Evolutionary conservation across 1,140 invertebrate species (phyloP), one percentile per base, ranked within the genome.

Genomic region (Drosophila pruinosa): DNA sequence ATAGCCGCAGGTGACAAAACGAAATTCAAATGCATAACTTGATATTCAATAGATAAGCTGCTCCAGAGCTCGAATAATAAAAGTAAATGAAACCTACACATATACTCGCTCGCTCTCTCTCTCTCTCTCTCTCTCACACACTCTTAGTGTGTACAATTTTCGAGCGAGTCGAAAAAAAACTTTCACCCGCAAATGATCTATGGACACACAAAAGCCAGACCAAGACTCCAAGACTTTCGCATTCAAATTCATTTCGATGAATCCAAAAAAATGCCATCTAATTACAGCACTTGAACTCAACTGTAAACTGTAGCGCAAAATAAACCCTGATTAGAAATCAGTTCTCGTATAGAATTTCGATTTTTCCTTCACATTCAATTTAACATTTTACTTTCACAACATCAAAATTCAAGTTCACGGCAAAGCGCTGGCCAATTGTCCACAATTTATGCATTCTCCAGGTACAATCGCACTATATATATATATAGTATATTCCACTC

Each of bases 31-130:
- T 81, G 69, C 80, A 79, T 70, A 77, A 77, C 77, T 86, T 86
- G 82, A 88, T 86, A 86, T 88, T 86, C 81, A 78, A 88, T 88
- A 86, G 81, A 86, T 86, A 86, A 88, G 69, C 77, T 58, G 53
- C 47, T 64, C 64, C 63, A 67, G 45, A 72, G 72, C 38, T 54
- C 22, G 72, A 54, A 82, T 77, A 81, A 86, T 73, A 77, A 72
- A 86, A 81, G 78, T 80, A 85, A 85, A 83, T 86, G 68, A 86
- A 85, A 77, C 48, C 63, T 54, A 76, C 57, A 47, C 62, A 76
- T 21, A 21, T 26, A 31, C 43, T 12, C 8, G 2, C 4, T n/a
- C 26, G 24, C n/a, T 47, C 61, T 65, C 10, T 38, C 22, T 34
- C 34, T 19, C 31, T 12, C 43, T 4, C 43, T 50, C 21, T 26